Evolutionary conservation across 2,797 vertebrate genomes (phyloP).

Genomic region (Sebastes cheni): DNA sequence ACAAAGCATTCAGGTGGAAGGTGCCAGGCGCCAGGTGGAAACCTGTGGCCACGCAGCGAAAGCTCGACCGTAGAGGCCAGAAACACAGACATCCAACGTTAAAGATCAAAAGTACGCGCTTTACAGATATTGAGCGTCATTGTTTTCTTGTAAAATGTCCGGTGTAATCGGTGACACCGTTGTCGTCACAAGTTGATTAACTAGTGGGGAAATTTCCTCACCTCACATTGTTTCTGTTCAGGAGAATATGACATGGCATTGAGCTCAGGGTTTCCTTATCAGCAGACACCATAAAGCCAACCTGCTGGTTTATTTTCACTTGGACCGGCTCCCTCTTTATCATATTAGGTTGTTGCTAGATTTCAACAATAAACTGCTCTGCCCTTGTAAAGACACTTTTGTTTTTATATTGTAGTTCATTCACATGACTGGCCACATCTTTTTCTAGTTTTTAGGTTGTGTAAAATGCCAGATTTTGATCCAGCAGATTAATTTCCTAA

Average conservation of each 20-base stretch:
- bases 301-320: not conserved
- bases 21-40: no score
- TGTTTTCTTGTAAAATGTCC: no score
- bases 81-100: no score
- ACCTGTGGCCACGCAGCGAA: no score
- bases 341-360: not conserved
- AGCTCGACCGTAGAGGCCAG: no score
- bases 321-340: not conserved
- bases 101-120: no score
- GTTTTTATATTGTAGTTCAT: not conserved
- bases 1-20: no score
- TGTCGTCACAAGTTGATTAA: no score
- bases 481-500: not conserved
- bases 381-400: not conserved
- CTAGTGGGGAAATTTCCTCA: no score
- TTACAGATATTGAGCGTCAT: no score
- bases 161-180: no score
- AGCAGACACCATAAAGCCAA: not conserved
- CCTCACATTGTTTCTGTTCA: not conserved
- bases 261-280: not conserved
- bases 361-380: not conserved
- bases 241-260: not conserved
- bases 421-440: not conserved
- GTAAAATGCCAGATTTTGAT: not conserved
- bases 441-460: not conserved